Percentiles rank a stretch among this genome's conserved stretches.
phyloP scores from a whole-genome alignment of 2,113 vertebrate species.

The Notechis scutatus region DNA sequence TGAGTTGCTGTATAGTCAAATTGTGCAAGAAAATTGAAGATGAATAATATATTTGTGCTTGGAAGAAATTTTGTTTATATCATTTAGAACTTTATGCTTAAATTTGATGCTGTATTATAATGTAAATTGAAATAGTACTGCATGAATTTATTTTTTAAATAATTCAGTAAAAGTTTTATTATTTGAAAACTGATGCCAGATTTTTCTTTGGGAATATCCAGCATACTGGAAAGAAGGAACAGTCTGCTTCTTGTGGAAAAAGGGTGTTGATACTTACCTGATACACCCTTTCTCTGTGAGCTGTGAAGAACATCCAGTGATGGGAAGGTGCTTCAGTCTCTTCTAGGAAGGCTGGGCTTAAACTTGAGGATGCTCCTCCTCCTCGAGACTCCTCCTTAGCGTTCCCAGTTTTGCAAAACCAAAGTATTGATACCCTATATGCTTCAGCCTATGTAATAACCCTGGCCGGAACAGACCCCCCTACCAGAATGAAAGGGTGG shows the following conservation, averaged over 20 bases:
- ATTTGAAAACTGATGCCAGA: constrained; percentile 54
- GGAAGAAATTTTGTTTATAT: constrained; percentile 63
- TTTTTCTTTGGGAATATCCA: background rate
- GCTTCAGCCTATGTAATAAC: no score
- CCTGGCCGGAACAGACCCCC: no score
- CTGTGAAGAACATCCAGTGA: no score
- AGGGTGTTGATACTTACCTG: no score
- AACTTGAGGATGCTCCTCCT: no score
- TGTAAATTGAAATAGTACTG: constrained; percentile 72
- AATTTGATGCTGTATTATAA: constrained; percentile 65
- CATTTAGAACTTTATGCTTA: constrained; percentile 54
- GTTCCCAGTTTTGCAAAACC: no score
- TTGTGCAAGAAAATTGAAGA: constrained; percentile 60
- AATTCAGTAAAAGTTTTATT: constrained; percentile 34
- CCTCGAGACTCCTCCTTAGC: no score
- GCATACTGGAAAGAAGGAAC: background rate
- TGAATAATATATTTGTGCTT: constrained; percentile 68
- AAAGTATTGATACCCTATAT: no score
- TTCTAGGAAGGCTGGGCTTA: no score
- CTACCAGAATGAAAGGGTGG: no score
- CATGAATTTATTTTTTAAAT: constrained; percentile 79
- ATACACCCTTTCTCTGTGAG: no score
- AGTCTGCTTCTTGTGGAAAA: background rate
- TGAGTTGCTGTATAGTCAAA: constrained; percentile 30
- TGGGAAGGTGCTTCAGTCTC: no score